Percentiles rank a stretch among this genome's conserved stretches.
These are phyloP conservation scores for Hylomyscus alleni DNA, from an alignment of 2,797 vertebrate genomes.

Conservation along the genomic window DNA sequence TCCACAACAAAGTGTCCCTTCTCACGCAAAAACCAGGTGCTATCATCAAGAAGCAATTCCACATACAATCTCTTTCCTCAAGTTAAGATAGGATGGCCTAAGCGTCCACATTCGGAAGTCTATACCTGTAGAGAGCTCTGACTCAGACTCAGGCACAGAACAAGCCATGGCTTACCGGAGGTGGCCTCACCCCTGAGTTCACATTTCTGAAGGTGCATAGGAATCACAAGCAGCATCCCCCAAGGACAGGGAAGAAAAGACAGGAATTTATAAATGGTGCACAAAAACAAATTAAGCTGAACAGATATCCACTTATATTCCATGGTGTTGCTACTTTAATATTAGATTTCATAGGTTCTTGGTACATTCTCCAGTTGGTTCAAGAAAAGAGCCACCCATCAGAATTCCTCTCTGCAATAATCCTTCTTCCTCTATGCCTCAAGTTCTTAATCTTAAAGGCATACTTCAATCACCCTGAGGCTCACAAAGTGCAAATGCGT, in stretches of 20 bases:
- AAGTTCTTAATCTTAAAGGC: neutral
- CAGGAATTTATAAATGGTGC: neutral
- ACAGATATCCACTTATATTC: neutral
- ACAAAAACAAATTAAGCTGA: constrained; percentile 3
- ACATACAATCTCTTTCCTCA: neutral
- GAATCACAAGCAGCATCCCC: neutral
- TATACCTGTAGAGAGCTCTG: neutral
- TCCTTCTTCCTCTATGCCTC: neutral
- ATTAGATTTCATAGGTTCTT: neutral
- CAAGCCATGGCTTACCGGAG: neutral
- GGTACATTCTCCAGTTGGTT: neutral
- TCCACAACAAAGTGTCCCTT: neutral
- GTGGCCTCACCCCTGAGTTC: neutral
- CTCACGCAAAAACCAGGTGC: neutral
- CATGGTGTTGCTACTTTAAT: constrained; percentile 1
- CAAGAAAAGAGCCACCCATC: neutral
- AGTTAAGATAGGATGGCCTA: neutral
- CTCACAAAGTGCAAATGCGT: neutral
- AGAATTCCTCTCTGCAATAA: neutral
- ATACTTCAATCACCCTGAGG: neutral
- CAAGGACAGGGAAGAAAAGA: neutral
- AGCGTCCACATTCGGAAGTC: neutral
- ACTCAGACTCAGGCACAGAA: neutral
- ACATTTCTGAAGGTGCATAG: neutral
- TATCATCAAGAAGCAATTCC: neutral